Base-by-base conservation (phyloP, 1,140 invertebrate genomes). In the Coelopa frigida region DNA sequence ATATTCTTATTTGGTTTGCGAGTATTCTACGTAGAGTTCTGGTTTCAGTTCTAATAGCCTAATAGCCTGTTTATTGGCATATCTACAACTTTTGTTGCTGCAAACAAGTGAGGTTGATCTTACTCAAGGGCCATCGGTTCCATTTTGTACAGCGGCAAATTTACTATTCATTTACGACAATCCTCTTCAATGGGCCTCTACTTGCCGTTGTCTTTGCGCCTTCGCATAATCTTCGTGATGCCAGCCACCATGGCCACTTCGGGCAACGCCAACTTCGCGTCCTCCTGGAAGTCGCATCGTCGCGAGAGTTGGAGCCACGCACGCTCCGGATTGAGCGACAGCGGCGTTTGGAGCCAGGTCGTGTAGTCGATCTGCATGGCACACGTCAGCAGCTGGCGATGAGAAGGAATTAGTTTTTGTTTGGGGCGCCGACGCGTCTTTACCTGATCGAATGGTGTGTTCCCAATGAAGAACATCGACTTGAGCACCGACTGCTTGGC, bases 401-500 rank as follows among this genome's bases (percentile, higher is more conserved):
- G 20, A 48, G 40, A 46, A 17, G 4, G 43, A 52, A 40, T 43
- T 24, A 24, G n/a, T n/a, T n/a, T n/a, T n/a, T n/a, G n/a, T n/a
- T n/a, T n/a, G n/a, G n/a, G n/a, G n/a, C n/a, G n/a, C n/a, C n/a
- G n/a, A n/a, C n/a, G n/a, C 12, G 29, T 43, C 46, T 33, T 53
- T 63, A 84, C 80, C 70, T 84, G 79, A 72, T 87, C 84, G 52
- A 87, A 87, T 3, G 76, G 75, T 14, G 70, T 68, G 42, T 78
- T 73, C 8, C 81, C 83, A 33, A 87, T 84, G 51, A 84, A 82
- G 57, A 87, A 87, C 83, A 87, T 86, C 15, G 78, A 78, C 55
- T 83, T 78, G 3, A 85, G 64, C 3, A 87, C 67, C 7, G 56
- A 57, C 0, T 76, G 73, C 17, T 79, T 75, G n/a, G 67, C 66